These are phyloP conservation scores for Catharus bicknelli DNA, from an alignment of 2,113 vertebrate genomes.

Conservation along the genomic window DNA sequence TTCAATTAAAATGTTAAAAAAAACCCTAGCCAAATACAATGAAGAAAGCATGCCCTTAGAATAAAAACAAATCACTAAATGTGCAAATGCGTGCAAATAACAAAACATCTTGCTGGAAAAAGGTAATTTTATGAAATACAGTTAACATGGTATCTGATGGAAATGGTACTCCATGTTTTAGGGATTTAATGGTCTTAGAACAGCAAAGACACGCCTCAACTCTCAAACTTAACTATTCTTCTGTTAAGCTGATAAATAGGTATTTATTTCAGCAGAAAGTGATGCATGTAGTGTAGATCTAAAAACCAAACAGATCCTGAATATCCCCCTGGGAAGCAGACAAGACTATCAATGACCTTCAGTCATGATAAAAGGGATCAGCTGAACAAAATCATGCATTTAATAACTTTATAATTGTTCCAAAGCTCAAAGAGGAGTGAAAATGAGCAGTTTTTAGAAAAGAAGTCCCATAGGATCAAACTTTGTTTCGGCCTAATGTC, in stretches of 20 bases:
- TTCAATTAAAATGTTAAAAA: neutral
- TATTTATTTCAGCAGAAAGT: neutral
- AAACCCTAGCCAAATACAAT: neutral
- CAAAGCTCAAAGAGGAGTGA: neutral
- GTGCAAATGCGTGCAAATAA: neutral
- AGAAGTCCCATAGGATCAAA: neutral
- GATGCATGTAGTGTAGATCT: neutral
- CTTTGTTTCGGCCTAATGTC: neutral
- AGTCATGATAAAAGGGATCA: neutral
- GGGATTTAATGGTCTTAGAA: neutral
- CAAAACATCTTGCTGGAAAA: neutral
- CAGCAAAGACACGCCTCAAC: neutral
- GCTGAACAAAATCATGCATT: neutral
- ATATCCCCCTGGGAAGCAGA: neutral
- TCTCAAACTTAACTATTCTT: neutral
- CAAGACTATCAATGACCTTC: neutral
- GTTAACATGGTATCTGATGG: neutral
- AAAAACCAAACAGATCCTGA: neutral
- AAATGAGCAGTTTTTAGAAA: neutral
- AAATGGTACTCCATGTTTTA: neutral
- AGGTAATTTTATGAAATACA: neutral
- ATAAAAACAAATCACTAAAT: neutral
- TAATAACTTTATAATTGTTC: neutral
- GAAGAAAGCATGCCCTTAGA: neutral
- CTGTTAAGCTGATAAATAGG: neutral